Evolutionary conservation across 1,140 invertebrate genomes (phyloP), one percentile per base, ranked within the genome.

Genomic region (Yoshiicerus persimilis): DNA sequence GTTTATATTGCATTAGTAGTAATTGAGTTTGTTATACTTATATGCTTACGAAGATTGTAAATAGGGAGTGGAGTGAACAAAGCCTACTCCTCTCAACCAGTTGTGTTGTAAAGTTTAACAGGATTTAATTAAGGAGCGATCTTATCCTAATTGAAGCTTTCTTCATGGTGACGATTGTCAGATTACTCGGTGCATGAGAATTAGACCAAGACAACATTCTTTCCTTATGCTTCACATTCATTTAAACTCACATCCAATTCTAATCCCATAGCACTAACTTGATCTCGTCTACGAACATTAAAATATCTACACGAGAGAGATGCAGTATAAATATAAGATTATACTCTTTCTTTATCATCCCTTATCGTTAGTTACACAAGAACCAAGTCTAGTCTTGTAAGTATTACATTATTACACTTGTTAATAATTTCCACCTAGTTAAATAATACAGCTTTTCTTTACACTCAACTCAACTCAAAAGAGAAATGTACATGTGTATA

Each of bases 71-170:
- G 66, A 70, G 27, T 11, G 0, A 32, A 30, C 10, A 16, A 10
- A 23, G 9, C 20, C 16, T n/a, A n/a, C 30, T 36, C 75, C n/a
- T 20, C 75, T 16, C 32, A 80, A 80, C 30, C 20, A 80, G 75
- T 36, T 36, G 83, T 38, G 83, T 84, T 84, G 83, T 84, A 84
- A 84, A 84, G 5, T 84, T 84, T 47, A 84, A 84, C 83, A 47
- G 38, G 47, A 84, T 84, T 84, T 84, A 84, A 84, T 84, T 84
- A 84, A 84, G 39, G 83, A 47, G 23, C 38, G 83, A 84, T 84
- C 83, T 84, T 84, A 84, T 84, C 83, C 83, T 84, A 84, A 84
- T 84, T 84, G 83, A 84, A 84, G 25, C 83, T 62, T 84, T 84
- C 83, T 84, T 84, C 38, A 84, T 84, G 83, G 83, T 84, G 83